A percentile compares a stretch with the other conserved stretches of the same genome.
Conservation (phyloP, 2,888 invertebrate species). For the Apodemia zela region DNA sequence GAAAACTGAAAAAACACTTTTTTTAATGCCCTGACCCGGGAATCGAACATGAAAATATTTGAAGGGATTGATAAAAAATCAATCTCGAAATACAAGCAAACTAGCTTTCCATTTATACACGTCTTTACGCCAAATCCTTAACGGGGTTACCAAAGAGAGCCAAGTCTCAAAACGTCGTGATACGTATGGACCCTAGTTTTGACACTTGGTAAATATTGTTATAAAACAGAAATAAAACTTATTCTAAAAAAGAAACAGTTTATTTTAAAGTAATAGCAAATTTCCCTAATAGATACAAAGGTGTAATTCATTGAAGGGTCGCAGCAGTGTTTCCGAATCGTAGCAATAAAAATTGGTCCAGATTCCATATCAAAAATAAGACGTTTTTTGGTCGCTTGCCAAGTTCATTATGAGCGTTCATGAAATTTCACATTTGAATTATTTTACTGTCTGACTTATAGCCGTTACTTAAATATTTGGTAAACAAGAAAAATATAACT, state of each 20-base stretch:
- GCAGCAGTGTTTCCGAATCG: conserved; percentile 61
- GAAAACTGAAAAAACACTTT: no score
- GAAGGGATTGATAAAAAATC: no score
- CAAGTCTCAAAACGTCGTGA: no score
- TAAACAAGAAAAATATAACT: conserved; percentile 79
- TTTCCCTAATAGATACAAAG: background rate
- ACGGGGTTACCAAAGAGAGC: no score
- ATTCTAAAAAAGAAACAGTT: background rate
- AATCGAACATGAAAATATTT: no score
- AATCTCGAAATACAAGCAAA: no score
- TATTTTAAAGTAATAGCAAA: background rate
- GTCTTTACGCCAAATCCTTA: no score
- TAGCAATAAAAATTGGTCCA: conserved; percentile 80
- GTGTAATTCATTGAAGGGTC: conserved; percentile 17
- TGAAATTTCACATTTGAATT: conserved; percentile 81
- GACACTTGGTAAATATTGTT: no score
- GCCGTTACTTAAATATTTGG: conserved; percentile 80
- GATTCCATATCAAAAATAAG: conserved; percentile 80
- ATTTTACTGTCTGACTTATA: conserved; percentile 80
- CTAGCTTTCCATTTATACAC: no score
- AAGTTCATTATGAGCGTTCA: conserved; percentile 81
- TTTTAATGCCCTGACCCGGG: no score
- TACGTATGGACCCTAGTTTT: no score
- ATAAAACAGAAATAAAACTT: no score
- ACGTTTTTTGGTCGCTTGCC: conserved; percentile 79